Evolutionary conservation across 2,113 vertebrate species (phyloP).

Genomic region (Lates calcarifer): DNA sequence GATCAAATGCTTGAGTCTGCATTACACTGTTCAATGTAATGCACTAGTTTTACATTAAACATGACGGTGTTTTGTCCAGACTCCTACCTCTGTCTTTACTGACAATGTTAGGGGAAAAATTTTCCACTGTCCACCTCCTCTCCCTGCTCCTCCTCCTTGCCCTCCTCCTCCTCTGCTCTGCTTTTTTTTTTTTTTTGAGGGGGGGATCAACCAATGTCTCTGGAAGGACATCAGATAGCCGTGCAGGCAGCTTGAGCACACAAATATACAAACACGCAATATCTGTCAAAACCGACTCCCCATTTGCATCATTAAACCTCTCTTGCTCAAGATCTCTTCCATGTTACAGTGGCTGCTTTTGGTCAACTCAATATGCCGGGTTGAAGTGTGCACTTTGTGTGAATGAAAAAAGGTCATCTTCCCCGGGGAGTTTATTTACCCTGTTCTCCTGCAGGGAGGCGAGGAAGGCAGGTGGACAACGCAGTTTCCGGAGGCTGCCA

Average conservation of each 20-base stretch:
- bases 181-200: slow-evolving; percentile 26
- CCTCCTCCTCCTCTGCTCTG: neutral
- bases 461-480: slow-evolving; percentile 29
- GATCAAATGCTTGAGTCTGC: slow-evolving; percentile 29
- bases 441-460: slow-evolving; percentile 10
- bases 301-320: slow-evolving; percentile 1
- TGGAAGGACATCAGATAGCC: slow-evolving; percentile 54
- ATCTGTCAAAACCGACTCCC: neutral
- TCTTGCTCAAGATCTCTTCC: slow-evolving; percentile 7
- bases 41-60: slow-evolving; percentile 34
- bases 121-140: slow-evolving; percentile 31
- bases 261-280: slow-evolving; percentile 12
- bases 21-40: slow-evolving; percentile 12
- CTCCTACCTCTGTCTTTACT: slow-evolving; percentile 7
- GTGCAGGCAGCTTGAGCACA: slow-evolving; percentile 18
- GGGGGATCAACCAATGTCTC: slow-evolving; percentile 42
- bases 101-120: slow-evolving; percentile 30
- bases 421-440: slow-evolving; percentile 46
- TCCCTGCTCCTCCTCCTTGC: neutral
- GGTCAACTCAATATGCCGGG: neutral
- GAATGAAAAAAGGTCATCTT: slow-evolving; percentile 45
- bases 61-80: slow-evolving; percentile 23
- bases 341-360: slow-evolving; percentile 24
- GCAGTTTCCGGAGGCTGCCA: slow-evolving; percentile 37
- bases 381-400: slow-evolving; percentile 8